Base-by-base conservation (phyloP, 2,113 vertebrate species). In the Coreoperca whiteheadi region DNA sequence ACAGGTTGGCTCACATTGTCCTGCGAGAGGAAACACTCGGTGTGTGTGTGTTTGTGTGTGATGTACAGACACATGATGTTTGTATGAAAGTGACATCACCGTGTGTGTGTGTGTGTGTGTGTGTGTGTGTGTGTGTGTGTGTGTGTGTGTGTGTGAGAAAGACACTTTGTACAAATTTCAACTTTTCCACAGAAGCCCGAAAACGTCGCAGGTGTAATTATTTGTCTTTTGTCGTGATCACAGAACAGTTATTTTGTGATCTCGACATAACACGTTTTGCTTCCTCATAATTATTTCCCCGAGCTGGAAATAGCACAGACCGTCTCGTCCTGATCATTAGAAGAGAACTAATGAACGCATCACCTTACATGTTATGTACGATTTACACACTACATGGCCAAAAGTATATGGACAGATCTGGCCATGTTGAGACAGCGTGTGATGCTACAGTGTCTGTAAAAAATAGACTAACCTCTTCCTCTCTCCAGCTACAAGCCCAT, bases 1-100 rank as follows among this genome's bases (percentile, higher is more conserved):
- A 83, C 87, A 79, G 82, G 85, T 90, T 74, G 48, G 75, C 30
- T 57, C 69, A 88, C 78, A 73, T 76, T 65, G 34, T 56, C 74
- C 46, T 56, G 43, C 25, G 15, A 57, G 9, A 37, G 30, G 14
- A 21, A n/a, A 43, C 20, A 21, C 37, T 43, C 11, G 61, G 6
- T 25, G n/a, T 41, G 9, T n/a, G 25, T 61, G 10, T 30, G n/a
- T n/a, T n/a, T n/a, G 39, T 63, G 60, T n/a, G 76, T 78, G 60
- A 23, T 48, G 5, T 34, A 4, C 9, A 64, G 43, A 67, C 66
- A 28, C 18, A 21, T 67, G 18, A 6, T 21, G 54, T 69, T 23
- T 68, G 50, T 57, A 20, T 71, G 6, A 16, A 74, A 25, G 18
- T 69, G 37, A 28, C 8, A 46, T 65, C 12, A 20, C 21, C 54